These are phyloP conservation scores for Echinometra lucunter DNA, from an alignment of 53 echinoderm and acorn worm species.

Conservation along the genomic window DNA sequence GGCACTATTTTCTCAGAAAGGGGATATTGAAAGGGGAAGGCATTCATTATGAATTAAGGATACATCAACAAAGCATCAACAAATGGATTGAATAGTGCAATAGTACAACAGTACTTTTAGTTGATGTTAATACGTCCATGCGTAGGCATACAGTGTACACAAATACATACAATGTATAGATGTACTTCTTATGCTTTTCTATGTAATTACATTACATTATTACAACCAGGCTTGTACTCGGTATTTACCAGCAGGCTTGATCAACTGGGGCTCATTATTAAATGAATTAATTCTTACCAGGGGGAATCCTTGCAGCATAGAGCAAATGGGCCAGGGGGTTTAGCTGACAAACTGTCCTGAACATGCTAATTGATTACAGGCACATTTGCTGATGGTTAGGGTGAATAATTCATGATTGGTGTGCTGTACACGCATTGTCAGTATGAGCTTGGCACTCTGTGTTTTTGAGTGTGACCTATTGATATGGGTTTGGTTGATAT, in stretches of 20 bases:
- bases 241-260: not conserved
- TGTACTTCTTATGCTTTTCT: not conserved
- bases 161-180: no score
- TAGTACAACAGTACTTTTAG: no score
- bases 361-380: constrained; percentile 44
- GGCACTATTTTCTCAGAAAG: not conserved
- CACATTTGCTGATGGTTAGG: constrained; percentile 38
- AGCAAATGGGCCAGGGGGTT: constrained; percentile 28
- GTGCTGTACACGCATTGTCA: not conserved
- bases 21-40: not conserved
- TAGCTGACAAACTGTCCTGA: constrained; percentile 26
- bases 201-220: no score
- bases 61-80: no score
- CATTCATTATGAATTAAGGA: not conserved
- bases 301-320: not conserved
- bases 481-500: not conserved
- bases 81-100: no score
- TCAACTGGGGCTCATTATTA: constrained; percentile 10
- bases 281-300: constrained; percentile 38
- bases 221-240: not conserved
- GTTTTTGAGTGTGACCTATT: not conserved
- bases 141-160: no score
- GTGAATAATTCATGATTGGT: constrained; percentile 47
- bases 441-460: not conserved
- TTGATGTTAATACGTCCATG: no score